Evolutionary conservation across 2,888 invertebrate genomes (phyloP).

Genomic region (Iphiclides podalirius): DNA sequence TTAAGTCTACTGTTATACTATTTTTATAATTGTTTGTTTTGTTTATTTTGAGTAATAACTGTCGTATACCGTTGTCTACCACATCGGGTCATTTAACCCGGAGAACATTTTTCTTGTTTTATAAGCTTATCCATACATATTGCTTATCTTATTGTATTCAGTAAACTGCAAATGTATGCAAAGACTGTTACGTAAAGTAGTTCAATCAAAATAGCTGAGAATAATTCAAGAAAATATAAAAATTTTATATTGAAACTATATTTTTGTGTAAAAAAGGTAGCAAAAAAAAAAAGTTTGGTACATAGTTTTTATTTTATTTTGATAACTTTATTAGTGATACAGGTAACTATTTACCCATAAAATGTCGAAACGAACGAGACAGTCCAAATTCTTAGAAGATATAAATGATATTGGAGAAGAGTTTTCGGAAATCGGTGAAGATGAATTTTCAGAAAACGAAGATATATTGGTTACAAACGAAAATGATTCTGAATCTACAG

Average conservation of each 20-base stretch:
- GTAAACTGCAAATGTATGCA: slow-evolving; percentile 11
- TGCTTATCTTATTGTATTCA: slow-evolving; percentile 7
- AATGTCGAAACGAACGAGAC: slow-evolving; percentile 6
- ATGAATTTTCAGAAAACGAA: slow-evolving; percentile 15
- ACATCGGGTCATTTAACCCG: background rate
- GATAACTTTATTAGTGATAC: slow-evolving; percentile 7
- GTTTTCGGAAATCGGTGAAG: slow-evolving; percentile 20
- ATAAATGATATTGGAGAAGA: slow-evolving; percentile 26
- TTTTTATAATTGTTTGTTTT: background rate
- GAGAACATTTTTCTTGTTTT: background rate
- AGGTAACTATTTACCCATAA: slow-evolving; percentile 10
- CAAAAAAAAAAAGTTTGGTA: slow-evolving; percentile 18
- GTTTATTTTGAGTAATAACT: slow-evolving; percentile 3
- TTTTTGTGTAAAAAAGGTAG: slow-evolving; percentile 19
- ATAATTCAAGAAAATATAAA: slow-evolving; percentile 22
- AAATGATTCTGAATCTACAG: slow-evolving; percentile 16
- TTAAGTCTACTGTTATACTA: background rate
- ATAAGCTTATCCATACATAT: slow-evolving; percentile 1
- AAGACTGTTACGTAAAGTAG: slow-evolving; percentile 13
- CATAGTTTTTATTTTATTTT: slow-evolving; percentile 11
- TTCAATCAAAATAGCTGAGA: slow-evolving; percentile 23
- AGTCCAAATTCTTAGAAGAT: slow-evolving; percentile 7
- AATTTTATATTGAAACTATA: slow-evolving; percentile 20
- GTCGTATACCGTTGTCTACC: background rate
- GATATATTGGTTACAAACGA: slow-evolving; percentile 14